phyloP scores from a whole-genome alignment of 2,888 invertebrate species.

The Stratiomys singularior region DNA sequence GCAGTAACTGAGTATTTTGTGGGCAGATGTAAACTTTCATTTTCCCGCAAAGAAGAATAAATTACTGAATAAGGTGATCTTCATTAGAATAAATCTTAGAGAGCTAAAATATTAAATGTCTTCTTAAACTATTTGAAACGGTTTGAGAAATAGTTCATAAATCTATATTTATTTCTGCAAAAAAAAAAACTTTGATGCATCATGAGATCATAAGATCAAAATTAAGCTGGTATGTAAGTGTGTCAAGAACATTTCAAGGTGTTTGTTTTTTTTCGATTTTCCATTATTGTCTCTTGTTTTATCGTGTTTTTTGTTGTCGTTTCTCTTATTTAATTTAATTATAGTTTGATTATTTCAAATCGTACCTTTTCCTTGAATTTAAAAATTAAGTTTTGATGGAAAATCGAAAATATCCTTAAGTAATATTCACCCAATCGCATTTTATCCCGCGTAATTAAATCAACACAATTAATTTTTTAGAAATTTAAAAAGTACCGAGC shows the following conservation, averaged over 20 bases:
- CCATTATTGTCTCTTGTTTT: background rate
- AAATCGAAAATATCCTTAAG: background rate
- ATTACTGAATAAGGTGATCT: background rate
- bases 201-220: slow-evolving; percentile 37
- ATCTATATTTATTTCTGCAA: background rate
- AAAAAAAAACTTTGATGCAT: background rate
- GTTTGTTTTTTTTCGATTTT: slow-evolving; percentile 11
- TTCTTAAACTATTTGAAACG: background rate
- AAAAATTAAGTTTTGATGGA: background rate
- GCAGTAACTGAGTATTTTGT: background rate
- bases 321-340: slow-evolving; percentile 4
- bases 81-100: background rate
- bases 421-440: background rate
- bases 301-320: background rate
- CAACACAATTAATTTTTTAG: slow-evolving; percentile 26
- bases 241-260: too few relatives aligned
- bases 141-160: background rate
- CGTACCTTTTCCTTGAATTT: too few relatives aligned
- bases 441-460: background rate
- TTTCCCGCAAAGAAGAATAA: background rate
- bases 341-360: too few relatives aligned
- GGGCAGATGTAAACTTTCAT: background rate
- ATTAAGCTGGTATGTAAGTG: background rate
- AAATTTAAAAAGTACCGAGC: slow-evolving; percentile 14
- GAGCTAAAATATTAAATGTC: background rate